Base-by-base conservation (phyloP, 1,140 invertebrate species). In the Calephelis virginiensis region DNA sequence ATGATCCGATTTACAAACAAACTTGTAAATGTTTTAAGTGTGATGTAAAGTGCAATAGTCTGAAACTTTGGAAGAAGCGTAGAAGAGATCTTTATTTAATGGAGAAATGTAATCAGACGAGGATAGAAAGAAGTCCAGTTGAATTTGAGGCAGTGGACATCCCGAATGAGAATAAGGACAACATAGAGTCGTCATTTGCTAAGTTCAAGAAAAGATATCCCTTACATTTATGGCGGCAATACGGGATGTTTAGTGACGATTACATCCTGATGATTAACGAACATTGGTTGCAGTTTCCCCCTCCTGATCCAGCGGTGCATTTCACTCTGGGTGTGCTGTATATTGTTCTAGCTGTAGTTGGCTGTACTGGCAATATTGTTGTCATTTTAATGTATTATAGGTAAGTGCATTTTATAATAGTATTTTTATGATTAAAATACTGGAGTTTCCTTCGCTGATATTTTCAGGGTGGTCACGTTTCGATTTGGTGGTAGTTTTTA, bases 201-300 rank as follows among this genome's bases (percentile, higher is more conserved):
- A 74, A 59, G 38, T 91, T 91, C 43, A 84, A 90, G 62, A 50
- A 77, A 47, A 68, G 69, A 13, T 93, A 92, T 86, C 93, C 93
- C 0, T 79, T 93, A 6, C 65, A 87, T 5, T 64, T 80, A 28
- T 94, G 93, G 93, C 84, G 86, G 67, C 68, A 74, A 11, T 77
- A 83, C 46, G 92, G 92, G 8, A 82, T 91, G 63, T 94, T 94
- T 64, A 89, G 89, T 13, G 92, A 93, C 12, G 91, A 92, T 14
- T 94, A 93, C 70, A 83, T 95, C 48, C 74, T 86, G 9, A 77
- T 90, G 11, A 94, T 95, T 48, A 94, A 95, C 79, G 74, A 86
- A 0, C 94, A 95, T 76, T 95, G 95, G 94, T 75, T 95, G 69
- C 77, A 92, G 66, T 95, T 94, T 75, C 83, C 91, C 8, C 94